Base-by-base conservation (phyloP, 1,140 invertebrate species). In the Thaumetopoea pityocampa region DNA sequence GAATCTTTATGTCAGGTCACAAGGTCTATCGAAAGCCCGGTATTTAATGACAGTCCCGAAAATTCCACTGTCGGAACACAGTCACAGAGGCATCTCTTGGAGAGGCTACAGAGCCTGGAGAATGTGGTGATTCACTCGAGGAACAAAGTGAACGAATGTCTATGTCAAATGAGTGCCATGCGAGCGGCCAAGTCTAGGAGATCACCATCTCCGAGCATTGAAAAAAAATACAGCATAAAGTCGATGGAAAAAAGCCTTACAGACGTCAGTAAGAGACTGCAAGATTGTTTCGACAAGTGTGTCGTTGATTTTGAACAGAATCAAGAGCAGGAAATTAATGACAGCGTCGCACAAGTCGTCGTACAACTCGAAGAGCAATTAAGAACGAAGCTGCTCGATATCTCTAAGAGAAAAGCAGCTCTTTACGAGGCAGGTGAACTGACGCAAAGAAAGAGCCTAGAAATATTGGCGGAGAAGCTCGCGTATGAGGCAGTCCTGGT, bases 401-500 rank as follows among this genome's bases (percentile, higher is more conserved):
- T 93, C 48, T 85, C 89, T 5, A 88, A 88, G 50, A 90, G 88
- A 58, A 88, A 90, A 58, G 87, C 87, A 17, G 67, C 78, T 5
- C 71, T 93, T 3, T 82, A 88, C 26, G 85, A 89, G 38, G 85
- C 87, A 4, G 89, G 90, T 28, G 87, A 90, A 50, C 85, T 92
- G 38, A 89, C 91, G 35, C 87, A 88, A 20, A 85, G 89, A 47
- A 89, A 90, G 29, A 90, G 89, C 57, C 69, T 91, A 40, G 88
- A 91, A 57, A 84, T 93, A 30, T 69, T 93, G 41, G 92, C 92
- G 1, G 92, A 93, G 64, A 91, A 92, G 54, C 79, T 94, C 11
- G 92, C 92, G 0, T 93, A 90, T 63, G 92, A 94, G 79, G 90
- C 90, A 19, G 88, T 93, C 9, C 78, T 93, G 29, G 80, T 93